Percentiles rank a stretch among this genome's conserved stretches.
phyloP scores from a whole-genome alignment of 2,113 vertebrate species.

The Macrotis lagotis region DNA sequence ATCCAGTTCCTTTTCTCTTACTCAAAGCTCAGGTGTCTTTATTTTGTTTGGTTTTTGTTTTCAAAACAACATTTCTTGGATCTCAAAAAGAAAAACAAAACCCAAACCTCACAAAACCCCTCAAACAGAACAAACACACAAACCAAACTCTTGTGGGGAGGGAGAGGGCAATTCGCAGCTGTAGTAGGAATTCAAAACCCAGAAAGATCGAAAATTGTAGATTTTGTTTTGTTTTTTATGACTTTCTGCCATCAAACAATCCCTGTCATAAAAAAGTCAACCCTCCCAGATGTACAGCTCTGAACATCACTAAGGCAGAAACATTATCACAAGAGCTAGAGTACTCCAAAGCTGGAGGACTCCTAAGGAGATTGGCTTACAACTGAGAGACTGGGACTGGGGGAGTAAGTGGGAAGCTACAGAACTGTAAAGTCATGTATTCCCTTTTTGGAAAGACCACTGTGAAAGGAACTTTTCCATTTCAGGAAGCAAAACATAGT shows the following conservation, averaged over 20 bases:
- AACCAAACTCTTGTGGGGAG: not conserved
- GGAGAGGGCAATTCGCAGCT: slow-evolving; percentile 45
- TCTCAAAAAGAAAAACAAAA: slow-evolving; percentile 29
- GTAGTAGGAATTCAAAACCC: slow-evolving; percentile 56
- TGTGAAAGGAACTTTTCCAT: slow-evolving; percentile 41
- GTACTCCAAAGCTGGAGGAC: not conserved
- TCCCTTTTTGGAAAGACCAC: slow-evolving; percentile 33
- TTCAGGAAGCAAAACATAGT: slow-evolving; percentile 47
- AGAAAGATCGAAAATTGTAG: slow-evolving; percentile 55
- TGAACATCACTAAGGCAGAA: slow-evolving; percentile 63
- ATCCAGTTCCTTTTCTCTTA: slow-evolving; percentile 25
- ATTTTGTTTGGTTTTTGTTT: not conserved
- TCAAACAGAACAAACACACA: not conserved
- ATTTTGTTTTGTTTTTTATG: slow-evolving; percentile 59
- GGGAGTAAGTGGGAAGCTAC: not conserved
- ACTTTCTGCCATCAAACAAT: slow-evolving; percentile 57
- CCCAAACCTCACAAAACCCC: too few relatives aligned
- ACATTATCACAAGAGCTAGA: slow-evolving; percentile 52
- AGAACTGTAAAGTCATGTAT: slow-evolving; percentile 8
- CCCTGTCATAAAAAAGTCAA: slow-evolving; percentile 63
- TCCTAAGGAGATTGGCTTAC: slow-evolving; percentile 30
- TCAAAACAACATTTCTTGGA: slow-evolving; percentile 22
- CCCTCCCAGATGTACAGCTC: slow-evolving; percentile 56
- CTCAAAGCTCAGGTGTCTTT: slow-evolving; percentile 54
- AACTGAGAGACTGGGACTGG: slow-evolving; percentile 31